Conservation (phyloP, 1,140 invertebrate species). For the Meloidogyne chitwoodi region DNA sequence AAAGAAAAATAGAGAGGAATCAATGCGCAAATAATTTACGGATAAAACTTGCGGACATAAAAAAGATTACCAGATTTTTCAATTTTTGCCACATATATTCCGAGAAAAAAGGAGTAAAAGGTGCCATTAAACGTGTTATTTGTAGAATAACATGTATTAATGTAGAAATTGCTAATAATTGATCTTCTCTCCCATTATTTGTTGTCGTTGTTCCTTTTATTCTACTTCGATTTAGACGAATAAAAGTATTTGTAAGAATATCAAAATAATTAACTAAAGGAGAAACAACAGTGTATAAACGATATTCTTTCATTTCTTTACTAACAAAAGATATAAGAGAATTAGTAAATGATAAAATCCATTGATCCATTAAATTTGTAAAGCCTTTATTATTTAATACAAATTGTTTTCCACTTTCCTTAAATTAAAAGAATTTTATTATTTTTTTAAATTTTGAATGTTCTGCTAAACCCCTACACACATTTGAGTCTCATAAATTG, state of each 20-base stretch:
- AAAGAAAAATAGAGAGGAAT: neutral
- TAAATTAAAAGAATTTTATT: slow-evolving; percentile 13
- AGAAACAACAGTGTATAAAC: slow-evolving; percentile 90
- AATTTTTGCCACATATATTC: slow-evolving; percentile 92
- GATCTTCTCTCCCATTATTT: slow-evolving; percentile 72
- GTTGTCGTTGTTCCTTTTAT: slow-evolving; percentile 68
- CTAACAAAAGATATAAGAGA: slow-evolving; percentile 81
- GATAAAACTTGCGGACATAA: neutral
- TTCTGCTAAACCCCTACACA: too few species aligned
- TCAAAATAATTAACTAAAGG: slow-evolving; percentile 90
- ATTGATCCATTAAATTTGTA: slow-evolving; percentile 87
- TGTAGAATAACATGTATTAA: slow-evolving; percentile 81
- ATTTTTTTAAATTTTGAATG: neutral
- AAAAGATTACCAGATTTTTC: slow-evolving; percentile 62
- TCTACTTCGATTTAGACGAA: slow-evolving; percentile 87
- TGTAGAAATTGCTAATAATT: slow-evolving; percentile 77
- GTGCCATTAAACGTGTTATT: slow-evolving; percentile 80
- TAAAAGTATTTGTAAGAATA: slow-evolving; percentile 96
- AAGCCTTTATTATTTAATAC: slow-evolving; percentile 22
- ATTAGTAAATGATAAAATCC: slow-evolving; percentile 95
- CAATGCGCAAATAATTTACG: too few species aligned
- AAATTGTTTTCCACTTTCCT: slow-evolving; percentile 45
- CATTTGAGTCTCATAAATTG: too few species aligned
- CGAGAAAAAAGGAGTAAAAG: slow-evolving; percentile 93
- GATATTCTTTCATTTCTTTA: slow-evolving; percentile 86